Evolutionary conservation across 2,797 vertebrate genomes (phyloP), one percentile per base, ranked within the genome.

Genomic region (Schizopygopsis pylzovi): DNA sequence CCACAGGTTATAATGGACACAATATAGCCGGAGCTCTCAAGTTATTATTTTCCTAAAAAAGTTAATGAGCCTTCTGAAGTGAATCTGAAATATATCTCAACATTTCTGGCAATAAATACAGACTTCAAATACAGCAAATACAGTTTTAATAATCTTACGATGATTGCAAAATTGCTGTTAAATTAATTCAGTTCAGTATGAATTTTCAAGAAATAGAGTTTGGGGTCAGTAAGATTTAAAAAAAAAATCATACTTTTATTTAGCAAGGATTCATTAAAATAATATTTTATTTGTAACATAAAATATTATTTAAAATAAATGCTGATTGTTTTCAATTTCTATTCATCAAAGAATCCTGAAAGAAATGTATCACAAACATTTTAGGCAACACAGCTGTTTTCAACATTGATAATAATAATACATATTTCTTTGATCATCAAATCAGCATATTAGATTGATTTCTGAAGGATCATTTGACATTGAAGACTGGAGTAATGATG

Each of bases 1-100:
- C 72, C 20, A n/a, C 11, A 0, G 45, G 72, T 77, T 77, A 67
- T 25, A 77, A 77, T 54, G 72, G 59, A 67, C 82, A 49, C 8
- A 52, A 52, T 83, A 67, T 67, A 77, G 5, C 41, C 20, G 4
- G 25, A 63, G 41, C 15, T 15, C 15, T 67, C 45, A 16, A 9
- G 52, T 52, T n/a, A 65, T 49, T 39, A 37, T 67, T 54, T 1
- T 75, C 9, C 18, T 28, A 6, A 47, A 25, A 83, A 63, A 4
- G 41, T 73, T n/a, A 6, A 83, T n/a, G 81, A 59, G 20, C 13
- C 49, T 71, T 41, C n/a, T 59, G 10, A 73, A 45, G 18, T 16
- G 2, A 25, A 33, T 33, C 12, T 3, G 4, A 20, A 45, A 43
- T 45, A 45, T 45, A 37, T n/a, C 2, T 9, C 11, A 47, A 12